Percentiles rank a stretch among this genome's conserved stretches.
These are phyloP conservation scores for Melinopterus prodromus DNA, from an alignment of 2,888 invertebrate species.

Conservation along the genomic window DNA sequence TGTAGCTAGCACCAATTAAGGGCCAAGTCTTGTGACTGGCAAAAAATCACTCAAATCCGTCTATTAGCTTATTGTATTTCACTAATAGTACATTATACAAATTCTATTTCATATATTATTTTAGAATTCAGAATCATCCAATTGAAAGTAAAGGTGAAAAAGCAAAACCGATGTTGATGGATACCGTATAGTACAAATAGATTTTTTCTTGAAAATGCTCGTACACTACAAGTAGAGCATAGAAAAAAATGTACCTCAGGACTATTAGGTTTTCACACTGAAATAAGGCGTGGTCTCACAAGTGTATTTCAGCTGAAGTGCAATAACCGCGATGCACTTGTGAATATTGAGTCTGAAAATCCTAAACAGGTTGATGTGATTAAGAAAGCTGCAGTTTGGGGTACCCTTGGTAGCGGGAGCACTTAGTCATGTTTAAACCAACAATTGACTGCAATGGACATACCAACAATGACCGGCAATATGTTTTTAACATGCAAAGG, in stretches of 20 bases:
- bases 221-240: background rate
- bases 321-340: background rate
- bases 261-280: background rate
- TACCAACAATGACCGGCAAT: slow-evolving; percentile 4
- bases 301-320: slow-evolving; percentile 11
- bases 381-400: slow-evolving; percentile 17
- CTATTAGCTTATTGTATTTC: background rate
- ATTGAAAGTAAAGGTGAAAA: background rate
- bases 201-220: slow-evolving; percentile 9
- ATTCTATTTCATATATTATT: slow-evolving; percentile 4
- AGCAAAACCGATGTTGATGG: background rate
- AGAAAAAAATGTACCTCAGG: slow-evolving; percentile 11
- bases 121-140: slow-evolving; percentile 4
- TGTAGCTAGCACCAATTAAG: slow-evolving; percentile 4
- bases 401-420: slow-evolving; percentile 8
- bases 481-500: slow-evolving; percentile 9
- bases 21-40: background rate
- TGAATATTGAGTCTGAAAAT: background rate
- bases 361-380: background rate
- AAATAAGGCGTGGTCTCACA: background rate
- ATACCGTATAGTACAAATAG: slow-evolving; percentile 6
- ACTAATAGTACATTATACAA: slow-evolving; percentile 4
- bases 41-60: slow-evolving; percentile 1
- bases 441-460: slow-evolving; percentile 15
- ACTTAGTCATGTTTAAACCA: background rate